Evolutionary conservation across 2,888 invertebrate genomes (phyloP), one percentile per base, ranked within the genome.

Genomic region (Aspidapion aeneum): DNA sequence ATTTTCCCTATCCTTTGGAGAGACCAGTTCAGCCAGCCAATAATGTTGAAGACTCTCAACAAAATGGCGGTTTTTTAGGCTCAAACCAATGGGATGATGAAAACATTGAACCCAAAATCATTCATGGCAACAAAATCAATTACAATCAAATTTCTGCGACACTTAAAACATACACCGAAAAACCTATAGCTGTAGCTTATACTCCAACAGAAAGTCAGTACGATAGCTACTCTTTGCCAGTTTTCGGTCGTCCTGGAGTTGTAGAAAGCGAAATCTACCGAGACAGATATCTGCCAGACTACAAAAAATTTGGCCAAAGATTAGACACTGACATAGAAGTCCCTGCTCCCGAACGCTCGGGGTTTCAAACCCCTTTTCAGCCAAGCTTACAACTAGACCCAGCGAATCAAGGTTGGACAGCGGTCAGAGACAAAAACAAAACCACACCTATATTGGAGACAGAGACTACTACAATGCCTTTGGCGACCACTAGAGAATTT

Each of bases 301-400:
- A 66, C 20, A 60, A 66, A 59, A 61, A 60, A n/a, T 19, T 51
- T 7, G 70, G 71, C 58, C 70, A 72, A 56, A 67, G 65, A 62
- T 65, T 63, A 19, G 70, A 71, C 51, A 55, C 64, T 17, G 69
- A 71, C 55, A 50, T 64, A 16, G 69, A 66, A 7, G 35, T 65
- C 55, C 63, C 61, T 17, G 66, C 70, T 7, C 3, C 57, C 9
- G 58, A 64, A 9, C 80, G 82, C 2, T 79, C 82, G 2, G 86
- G 85, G 66, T 88, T 89, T 69, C 86, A 87, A 82, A 88, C 88
- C 0, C 88, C 88, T 0, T 89, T 89, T 71, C 85, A 87, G 55
- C 88, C 89, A 0, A 89, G 88, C 70, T 81, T 85, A 0, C 87
- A 84, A 63, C 79, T 87, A 1, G 86, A 84, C 64, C 81, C 83